A percentile compares a stretch with the other conserved stretches of the same genome.
Evolutionary conservation across 2,113 vertebrate species (phyloP).

Genomic region (Tachysurus fulvidraco): DNA sequence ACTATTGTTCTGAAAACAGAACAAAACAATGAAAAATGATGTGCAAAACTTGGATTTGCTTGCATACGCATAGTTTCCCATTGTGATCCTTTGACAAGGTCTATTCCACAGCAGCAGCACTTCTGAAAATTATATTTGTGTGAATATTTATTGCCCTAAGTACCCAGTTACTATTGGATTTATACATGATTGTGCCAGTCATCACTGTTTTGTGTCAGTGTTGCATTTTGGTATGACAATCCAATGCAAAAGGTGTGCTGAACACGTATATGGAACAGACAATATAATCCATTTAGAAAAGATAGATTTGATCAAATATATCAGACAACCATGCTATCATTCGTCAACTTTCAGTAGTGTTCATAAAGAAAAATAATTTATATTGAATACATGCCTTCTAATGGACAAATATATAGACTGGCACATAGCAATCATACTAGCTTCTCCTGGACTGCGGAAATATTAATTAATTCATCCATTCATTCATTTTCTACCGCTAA

Average conservation of each 20-base stretch:
- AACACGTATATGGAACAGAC: neutral
- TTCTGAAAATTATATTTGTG: slow-evolving; percentile 2
- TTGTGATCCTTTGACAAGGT: neutral
- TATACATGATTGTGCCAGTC: neutral
- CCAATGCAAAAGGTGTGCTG: neutral
- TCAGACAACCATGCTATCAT: neutral
- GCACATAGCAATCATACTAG: neutral
- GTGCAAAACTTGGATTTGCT: neutral
- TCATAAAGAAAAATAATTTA: neutral
- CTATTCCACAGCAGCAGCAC: neutral
- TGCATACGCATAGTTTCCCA: neutral
- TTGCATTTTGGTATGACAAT: neutral
- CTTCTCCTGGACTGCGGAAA: neutral
- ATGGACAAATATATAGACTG: slow-evolving; percentile 1
- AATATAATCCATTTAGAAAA: neutral
- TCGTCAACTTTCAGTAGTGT: neutral
- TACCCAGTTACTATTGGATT: neutral
- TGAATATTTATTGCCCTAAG: slow-evolving; percentile 1
- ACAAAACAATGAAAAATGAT: neutral
- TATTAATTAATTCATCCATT: too few species aligned
- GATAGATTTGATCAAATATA: neutral
- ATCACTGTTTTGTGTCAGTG: neutral
- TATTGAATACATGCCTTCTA: neutral
- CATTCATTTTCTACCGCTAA: too few species aligned
- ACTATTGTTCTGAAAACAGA: slow-evolving; percentile 1